These are phyloP conservation scores for Thecocarcelia acutangulata DNA, from an alignment of 2,888 invertebrate genomes.

Conservation along the genomic window DNA sequence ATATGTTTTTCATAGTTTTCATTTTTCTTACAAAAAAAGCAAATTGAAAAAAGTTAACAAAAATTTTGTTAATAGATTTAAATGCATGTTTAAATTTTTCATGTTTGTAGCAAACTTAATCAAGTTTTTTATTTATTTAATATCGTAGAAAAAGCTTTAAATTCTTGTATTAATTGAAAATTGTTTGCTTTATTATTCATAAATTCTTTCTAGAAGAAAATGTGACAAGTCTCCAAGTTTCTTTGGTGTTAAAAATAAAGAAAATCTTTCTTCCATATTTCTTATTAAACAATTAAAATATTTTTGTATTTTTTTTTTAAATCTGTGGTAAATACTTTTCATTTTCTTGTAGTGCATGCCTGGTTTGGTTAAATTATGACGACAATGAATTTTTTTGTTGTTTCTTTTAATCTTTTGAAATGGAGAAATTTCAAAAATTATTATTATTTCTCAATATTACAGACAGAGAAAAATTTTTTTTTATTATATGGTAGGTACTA, in stretches of 20 bases:
- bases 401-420: constrained; percentile 10
- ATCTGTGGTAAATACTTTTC: constrained; percentile 23
- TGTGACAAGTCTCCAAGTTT: constrained; percentile 14
- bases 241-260: constrained; percentile 11
- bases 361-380: constrained; percentile 38
- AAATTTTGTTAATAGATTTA: too few species aligned
- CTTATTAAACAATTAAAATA: constrained; percentile 12
- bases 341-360: background rate
- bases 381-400: constrained; percentile 47
- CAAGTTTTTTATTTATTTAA: too few species aligned
- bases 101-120: too few species aligned
- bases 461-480: background rate
- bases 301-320: constrained; percentile 11
- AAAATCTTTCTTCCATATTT: constrained; percentile 16
- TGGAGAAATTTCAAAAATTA: constrained; percentile 14
- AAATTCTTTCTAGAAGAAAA: constrained; percentile 37
- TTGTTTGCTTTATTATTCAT: constrained; percentile 1
- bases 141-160: background rate
- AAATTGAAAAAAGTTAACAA: too few species aligned
- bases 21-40: too few species aligned
- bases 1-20: too few species aligned
- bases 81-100: too few species aligned
- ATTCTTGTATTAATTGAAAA: background rate
- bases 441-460: constrained; percentile 5
- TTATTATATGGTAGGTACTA: background rate